phyloP scores from a whole-genome alignment of 2,888 invertebrate genomes.

The Temnothorax rugatulus region DNA sequence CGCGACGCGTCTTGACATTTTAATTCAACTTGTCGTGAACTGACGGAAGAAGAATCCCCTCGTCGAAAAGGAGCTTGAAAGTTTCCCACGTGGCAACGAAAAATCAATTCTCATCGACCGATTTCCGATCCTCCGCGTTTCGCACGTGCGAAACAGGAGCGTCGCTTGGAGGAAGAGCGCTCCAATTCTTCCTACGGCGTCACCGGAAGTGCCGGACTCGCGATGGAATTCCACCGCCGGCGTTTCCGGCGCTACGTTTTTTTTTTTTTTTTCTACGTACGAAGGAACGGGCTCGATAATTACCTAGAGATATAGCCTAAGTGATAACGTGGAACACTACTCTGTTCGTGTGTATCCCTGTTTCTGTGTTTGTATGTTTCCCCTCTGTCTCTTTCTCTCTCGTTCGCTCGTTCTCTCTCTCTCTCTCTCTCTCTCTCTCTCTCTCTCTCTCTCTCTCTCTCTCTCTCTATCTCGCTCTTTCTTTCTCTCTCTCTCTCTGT shows the following conservation, averaged over 20 bases:
- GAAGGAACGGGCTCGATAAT: slow-evolving; percentile 79
- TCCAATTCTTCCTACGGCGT: slow-evolving; percentile 19
- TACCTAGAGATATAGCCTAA: slow-evolving; percentile 76
- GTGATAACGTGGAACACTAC: slow-evolving; percentile 75
- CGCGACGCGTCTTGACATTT: not conserved
- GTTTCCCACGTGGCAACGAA: not conserved
- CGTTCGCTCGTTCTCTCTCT: slow-evolving; percentile 43
- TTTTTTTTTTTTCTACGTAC: slow-evolving; percentile 64
- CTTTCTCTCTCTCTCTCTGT: not conserved
- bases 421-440: not conserved
- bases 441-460: not conserved
- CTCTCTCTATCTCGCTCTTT: slow-evolving; percentile 50
- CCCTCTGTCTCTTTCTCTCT: not conserved
- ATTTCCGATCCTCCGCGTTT: slow-evolving; percentile 5
- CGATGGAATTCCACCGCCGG: slow-evolving; percentile 29
- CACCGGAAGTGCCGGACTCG: slow-evolving; percentile 52
- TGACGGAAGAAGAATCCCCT: not conserved
- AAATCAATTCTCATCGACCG: not conserved
- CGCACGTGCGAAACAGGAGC: slow-evolving; percentile 32
- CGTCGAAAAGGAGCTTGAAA: not conserved
- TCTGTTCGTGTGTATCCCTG: slow-evolving; percentile 46
- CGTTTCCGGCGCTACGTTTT: slow-evolving; percentile 60
- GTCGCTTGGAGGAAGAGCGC: slow-evolving; percentile 40
- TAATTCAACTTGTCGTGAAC: not conserved
- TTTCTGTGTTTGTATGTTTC: slow-evolving; percentile 49